Evolutionary conservation across 2,113 vertebrate species (phyloP).

Genomic region (Propithecus coquereli): DNA sequence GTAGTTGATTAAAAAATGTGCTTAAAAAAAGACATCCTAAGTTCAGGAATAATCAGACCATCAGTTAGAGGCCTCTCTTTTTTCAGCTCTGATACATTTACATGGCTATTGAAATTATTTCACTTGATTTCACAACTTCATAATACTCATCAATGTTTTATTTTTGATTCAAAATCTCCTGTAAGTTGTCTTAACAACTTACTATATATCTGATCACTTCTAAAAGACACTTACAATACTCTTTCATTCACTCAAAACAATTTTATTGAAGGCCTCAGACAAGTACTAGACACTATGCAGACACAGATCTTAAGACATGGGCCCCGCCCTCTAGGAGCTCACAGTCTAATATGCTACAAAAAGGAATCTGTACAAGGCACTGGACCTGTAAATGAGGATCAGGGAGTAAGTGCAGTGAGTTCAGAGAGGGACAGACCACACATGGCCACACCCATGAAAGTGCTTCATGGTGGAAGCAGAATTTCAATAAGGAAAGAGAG

Average conservation of each 20-base stretch:
- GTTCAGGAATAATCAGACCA: background rate
- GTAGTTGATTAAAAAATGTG: background rate
- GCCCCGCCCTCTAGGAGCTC: background rate
- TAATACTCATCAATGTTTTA: background rate
- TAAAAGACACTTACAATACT: background rate
- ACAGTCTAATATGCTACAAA: background rate
- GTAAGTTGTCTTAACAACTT: background rate
- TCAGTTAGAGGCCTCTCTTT: background rate
- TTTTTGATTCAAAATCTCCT: background rate
- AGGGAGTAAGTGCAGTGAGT: background rate
- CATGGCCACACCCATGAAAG: background rate
- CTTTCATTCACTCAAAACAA: slow-evolving; percentile 13
- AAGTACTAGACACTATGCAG: background rate
- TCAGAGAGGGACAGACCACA: background rate
- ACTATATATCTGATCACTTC: background rate
- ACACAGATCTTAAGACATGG: background rate
- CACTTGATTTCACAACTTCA: background rate
- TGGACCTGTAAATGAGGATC: background rate
- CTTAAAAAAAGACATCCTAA: background rate
- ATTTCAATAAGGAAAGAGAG: background rate
- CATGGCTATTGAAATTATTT: background rate
- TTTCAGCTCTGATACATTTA: background rate
- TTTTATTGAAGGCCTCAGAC: background rate
- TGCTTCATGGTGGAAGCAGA: background rate
- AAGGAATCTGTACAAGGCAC: background rate